Conservation (phyloP, 2,113 vertebrate species). For the Steatornis caripensis region DNA sequence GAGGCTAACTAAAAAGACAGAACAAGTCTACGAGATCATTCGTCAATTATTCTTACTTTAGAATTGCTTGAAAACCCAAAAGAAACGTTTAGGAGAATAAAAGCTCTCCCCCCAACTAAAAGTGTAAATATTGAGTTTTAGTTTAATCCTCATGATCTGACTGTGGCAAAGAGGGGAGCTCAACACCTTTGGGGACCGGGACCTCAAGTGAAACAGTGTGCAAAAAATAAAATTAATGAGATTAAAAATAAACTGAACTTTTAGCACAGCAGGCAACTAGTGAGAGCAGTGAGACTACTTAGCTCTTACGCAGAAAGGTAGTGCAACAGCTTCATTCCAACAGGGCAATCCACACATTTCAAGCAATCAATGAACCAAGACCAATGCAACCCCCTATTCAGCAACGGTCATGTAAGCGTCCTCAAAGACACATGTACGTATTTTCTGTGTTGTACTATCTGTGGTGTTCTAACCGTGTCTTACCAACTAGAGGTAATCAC, state of each 20-base stretch:
- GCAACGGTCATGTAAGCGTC: background rate
- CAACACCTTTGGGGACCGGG: background rate
- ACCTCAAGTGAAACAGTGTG: background rate
- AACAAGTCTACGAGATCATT: background rate
- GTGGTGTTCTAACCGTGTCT: background rate
- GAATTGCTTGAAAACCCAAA: background rate
- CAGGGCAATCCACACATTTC: constrained; percentile 10
- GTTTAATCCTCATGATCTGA: constrained; percentile 18
- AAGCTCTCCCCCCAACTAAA: background rate
- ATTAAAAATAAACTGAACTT: background rate
- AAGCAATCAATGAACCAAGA: constrained; percentile 4
- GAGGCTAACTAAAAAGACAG: background rate
- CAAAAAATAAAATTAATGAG: background rate
- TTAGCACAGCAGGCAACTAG: background rate
- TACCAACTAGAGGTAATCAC: background rate
- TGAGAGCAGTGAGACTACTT: background rate
- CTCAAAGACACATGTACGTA: background rate
- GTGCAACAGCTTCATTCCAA: background rate
- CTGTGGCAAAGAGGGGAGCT: background rate
- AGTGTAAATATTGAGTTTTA: background rate
- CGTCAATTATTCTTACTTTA: constrained; percentile 9
- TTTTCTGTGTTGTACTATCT: background rate
- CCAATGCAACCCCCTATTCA: background rate
- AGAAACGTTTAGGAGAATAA: background rate
- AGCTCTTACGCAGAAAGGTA: background rate